A percentile compares a stretch with the other conserved stretches of the same genome.
These are phyloP conservation scores for Caradrina kadenii DNA, from an alignment of 2,888 invertebrate genomes.

Conservation along the genomic window DNA sequence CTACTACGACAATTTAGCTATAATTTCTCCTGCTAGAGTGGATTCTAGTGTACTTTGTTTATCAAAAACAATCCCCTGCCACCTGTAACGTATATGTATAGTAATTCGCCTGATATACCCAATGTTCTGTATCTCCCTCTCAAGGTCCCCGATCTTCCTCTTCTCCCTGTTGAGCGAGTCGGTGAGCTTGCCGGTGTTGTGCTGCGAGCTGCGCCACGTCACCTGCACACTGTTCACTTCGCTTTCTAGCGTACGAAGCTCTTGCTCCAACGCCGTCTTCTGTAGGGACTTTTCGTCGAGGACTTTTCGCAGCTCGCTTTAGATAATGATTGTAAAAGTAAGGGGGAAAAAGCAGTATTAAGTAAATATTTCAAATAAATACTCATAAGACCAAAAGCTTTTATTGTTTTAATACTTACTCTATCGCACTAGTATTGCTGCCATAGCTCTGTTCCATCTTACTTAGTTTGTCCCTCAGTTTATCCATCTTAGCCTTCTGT, in stretches of 20 bases:
- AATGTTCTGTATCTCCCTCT: constrained; percentile 80
- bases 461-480: constrained; percentile 77
- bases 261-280: constrained; percentile 79
- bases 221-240: constrained; percentile 76
- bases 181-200: constrained; percentile 67
- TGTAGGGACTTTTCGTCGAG: constrained; percentile 74
- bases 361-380: not conserved
- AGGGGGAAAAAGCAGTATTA: not conserved
- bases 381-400: too few relatives aligned
- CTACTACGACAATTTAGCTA: too few relatives aligned
- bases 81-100: too few relatives aligned
- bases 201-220: constrained; percentile 68
- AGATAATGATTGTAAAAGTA: not conserved
- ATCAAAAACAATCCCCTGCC: too few relatives aligned
- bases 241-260: constrained; percentile 72
- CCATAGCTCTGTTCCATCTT: constrained; percentile 78
- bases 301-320: constrained; percentile 57
- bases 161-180: constrained; percentile 77
- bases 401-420: constrained; percentile 74
- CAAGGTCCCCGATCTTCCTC: constrained; percentile 78
- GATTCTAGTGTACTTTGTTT: too few relatives aligned
- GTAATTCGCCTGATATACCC: constrained; percentile 65
- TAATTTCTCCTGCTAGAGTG: too few relatives aligned
- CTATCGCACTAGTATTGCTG: constrained; percentile 80
- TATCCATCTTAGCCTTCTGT: constrained; percentile 83